Evolutionary conservation across 2,113 vertebrate genomes (phyloP), one percentile per base, ranked within the genome.

Genomic region (Petroica traversi): DNA sequence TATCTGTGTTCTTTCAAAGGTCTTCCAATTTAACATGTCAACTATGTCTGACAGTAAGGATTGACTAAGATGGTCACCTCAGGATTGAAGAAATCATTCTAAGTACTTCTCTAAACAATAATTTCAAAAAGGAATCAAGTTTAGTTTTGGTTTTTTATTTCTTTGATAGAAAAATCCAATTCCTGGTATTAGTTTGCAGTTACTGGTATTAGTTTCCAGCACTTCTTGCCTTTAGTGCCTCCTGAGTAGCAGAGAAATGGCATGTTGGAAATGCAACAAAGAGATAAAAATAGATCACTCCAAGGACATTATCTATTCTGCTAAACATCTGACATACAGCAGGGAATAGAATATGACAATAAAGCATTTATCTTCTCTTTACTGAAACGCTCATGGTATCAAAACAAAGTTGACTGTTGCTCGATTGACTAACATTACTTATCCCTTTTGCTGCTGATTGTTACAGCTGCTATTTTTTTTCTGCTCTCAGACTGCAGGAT

Each of bases 401-500:
- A 91, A 97, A 98, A 92, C 95, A 93, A 92, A 93, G 83, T 85
- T 88, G 96, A 95, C 49, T 88, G 83, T 33, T 85, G 81, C 91
- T 97, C 36, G 3, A 92, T 89, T 54, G 81, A 91, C 67, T 72
- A 93, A 83, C 91, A 84, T 97, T 95, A 68, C 88, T 97, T 95
- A 69, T 95, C 69, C 38, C 73, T 79, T 69, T 71, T 93, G 88
- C 83, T 95, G 93, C 67, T 28, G 82, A 71, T 78, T 91, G 90
- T 97, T 94, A 98, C 95, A 95, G 82, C 85, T 92, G 92, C 92
- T 91, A 19, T 96, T 96, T 97, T 88, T 94, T 92, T 94, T 83
- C 72, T 94, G 81, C 92, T 96, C 90, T 85, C 96, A 99, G 99
- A 99, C 99, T 1, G 99, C 99, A 38, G 99, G 99, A 92, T 99